Percentiles rank a stretch among this genome's conserved stretches.
These are phyloP conservation scores for Noctua janthe DNA, from an alignment of 2,888 invertebrate genomes.

Conservation along the genomic window DNA sequence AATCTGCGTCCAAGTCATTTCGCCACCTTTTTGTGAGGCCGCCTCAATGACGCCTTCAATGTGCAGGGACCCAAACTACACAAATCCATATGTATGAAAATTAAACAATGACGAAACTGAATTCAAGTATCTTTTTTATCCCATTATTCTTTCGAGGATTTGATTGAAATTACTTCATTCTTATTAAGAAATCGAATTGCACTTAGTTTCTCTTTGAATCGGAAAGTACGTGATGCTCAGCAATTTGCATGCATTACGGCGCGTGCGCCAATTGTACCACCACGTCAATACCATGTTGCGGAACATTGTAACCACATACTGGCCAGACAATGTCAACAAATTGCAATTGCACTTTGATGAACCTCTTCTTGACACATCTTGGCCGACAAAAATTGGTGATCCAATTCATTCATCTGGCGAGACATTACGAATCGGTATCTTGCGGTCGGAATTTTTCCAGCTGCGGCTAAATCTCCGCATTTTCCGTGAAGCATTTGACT, in stretches of 20 bases:
- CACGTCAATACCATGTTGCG: constrained; percentile 50
- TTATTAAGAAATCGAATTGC: neutral
- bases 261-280: constrained; percentile 50
- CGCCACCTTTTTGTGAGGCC: neutral
- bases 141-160: neutral
- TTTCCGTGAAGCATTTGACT: neutral
- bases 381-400: constrained; percentile 21
- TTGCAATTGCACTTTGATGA: neutral
- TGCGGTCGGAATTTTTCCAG: neutral
- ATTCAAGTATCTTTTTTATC: neutral
- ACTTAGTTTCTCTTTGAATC: constrained; percentile 35
- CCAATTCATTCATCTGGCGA: constrained; percentile 6
- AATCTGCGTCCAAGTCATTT: neutral
- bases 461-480: neutral
- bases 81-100: neutral
- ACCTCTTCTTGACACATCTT: constrained; percentile 2
- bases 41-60: neutral
- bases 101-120: neutral
- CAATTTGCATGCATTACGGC: constrained; percentile 51
- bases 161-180: neutral
- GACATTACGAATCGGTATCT: constrained; percentile 10
- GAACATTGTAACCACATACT: constrained; percentile 33
- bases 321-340: constrained; percentile 27
- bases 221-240: constrained; percentile 10
- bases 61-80: neutral